Base-by-base conservation (phyloP, 2,113 vertebrate species). In the Malurus alboscapulatus region DNA sequence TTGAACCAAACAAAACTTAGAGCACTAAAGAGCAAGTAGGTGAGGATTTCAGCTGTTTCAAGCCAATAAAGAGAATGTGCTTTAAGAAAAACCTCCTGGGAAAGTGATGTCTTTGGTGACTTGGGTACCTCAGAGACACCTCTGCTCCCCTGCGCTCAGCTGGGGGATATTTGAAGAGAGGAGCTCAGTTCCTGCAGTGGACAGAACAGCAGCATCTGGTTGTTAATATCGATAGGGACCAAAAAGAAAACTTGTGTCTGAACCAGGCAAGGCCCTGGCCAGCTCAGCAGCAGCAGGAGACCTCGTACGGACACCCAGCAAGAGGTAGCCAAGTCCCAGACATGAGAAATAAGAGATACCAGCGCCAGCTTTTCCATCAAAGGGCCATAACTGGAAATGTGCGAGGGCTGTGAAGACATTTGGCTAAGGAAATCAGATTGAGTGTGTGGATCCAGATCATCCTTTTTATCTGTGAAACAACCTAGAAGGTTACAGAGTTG, bases 11-110 rank as follows among this genome's bases (percentile, higher is more conserved):
- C 6, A 72, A 75, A 86, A 67, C 7, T 6, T 13, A 38, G 30
- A 19, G 21, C 20, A 40, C 47, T 27, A 53, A 6, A 16, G 8
- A 58, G 16, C 0, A 0, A 57, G 18, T 5, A 67, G 9, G 32
- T 21, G 38, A 47, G 26, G 42, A 42, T 26, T 63, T 54, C 10
- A 72, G 34, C 12, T 50, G 19, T 83, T 38, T 47, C 15, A 27
- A 44, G n/a, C 34, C 20, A 63, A 42, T 47, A 34, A 79, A 63
- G 57, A 63, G 27, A 62, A 11, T 10, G 16, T 21, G 12, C 17
- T 50, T 67, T 50, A 50, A 34, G 18, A 69, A 66, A 78, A 74
- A 3, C 4, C 2, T 54, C 32, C 76, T 30, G 15, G 19, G 19
- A 54, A 67, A 69, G 12, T 29, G 26, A 16, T 1, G 0, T 18